Conservation (phyloP, 2,113 vertebrate genomes). For the Proterorhinus semilunaris region DNA sequence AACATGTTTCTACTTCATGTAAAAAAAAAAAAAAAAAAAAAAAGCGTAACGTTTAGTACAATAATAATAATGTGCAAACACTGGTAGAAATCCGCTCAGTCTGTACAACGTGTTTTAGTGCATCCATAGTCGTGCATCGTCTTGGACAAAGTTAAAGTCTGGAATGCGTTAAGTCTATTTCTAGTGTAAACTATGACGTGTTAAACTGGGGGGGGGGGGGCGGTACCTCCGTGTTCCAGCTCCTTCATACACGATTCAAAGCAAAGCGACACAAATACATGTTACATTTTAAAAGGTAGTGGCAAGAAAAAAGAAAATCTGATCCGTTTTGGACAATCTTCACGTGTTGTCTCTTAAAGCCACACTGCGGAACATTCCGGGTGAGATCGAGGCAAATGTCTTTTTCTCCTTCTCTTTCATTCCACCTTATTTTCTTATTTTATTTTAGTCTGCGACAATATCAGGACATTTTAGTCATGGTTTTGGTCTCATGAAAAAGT, state of each 20-base stretch:
- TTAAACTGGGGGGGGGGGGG: conserved; percentile 39
- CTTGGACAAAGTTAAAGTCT: conserved; percentile 38
- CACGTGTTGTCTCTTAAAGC: not conserved
- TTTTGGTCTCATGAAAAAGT: too few relatives aligned
- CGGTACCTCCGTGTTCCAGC: conserved; percentile 47
- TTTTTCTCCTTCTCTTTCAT: too few relatives aligned
- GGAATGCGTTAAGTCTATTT: conserved; percentile 51
- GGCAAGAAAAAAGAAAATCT: conserved; percentile 23
- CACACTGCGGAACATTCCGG: too few relatives aligned
- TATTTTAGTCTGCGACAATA: too few relatives aligned
- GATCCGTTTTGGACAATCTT: conserved; percentile 16
- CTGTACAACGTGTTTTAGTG: conserved; percentile 48
- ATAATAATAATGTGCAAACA: conserved; percentile 49
- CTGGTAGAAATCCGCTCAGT: conserved; percentile 31
- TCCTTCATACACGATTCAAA: conserved; percentile 26
- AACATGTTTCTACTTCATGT: too few relatives aligned
- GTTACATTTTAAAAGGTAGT: conserved; percentile 9
- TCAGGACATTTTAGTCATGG: too few relatives aligned
- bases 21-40: too few relatives aligned
- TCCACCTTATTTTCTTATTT: too few relatives aligned
- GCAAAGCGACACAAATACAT: conserved; percentile 45
- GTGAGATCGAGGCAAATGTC: too few relatives aligned
- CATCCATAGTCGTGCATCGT: conserved; percentile 46
- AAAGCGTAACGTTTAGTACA: conserved; percentile 20
- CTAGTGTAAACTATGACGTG: conserved; percentile 61